phyloP scores from a whole-genome alignment of 2,113 vertebrate species.

The Pan paniscus region DNA sequence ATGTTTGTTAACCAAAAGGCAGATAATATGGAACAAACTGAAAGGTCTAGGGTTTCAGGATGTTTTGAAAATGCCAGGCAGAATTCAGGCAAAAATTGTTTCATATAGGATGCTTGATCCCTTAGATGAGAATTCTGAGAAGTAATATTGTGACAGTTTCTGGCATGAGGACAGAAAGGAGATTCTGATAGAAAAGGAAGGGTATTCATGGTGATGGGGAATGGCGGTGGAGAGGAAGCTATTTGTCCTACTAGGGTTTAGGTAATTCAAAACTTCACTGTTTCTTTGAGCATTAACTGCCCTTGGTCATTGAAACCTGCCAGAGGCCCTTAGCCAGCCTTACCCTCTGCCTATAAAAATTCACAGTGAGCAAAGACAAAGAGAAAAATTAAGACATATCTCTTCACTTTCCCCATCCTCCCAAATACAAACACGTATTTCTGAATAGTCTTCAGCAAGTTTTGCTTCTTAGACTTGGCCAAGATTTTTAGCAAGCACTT shows the following conservation, averaged over 20 bases:
- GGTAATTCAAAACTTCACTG: background rate
- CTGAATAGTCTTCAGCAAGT: background rate
- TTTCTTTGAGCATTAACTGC: background rate
- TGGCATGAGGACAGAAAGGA: background rate
- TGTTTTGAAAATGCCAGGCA: background rate
- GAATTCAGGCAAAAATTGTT: background rate
- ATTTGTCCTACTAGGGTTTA: background rate
- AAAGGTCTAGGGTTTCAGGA: background rate
- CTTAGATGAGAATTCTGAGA: conserved; percentile 10
- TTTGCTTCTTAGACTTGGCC: background rate
- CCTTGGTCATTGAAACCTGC: background rate
- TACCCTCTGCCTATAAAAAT: background rate
- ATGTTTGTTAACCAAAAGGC: background rate
- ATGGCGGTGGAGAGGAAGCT: background rate
- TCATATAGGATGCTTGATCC: background rate
- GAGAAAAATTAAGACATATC: background rate
- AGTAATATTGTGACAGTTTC: conserved; percentile 16
- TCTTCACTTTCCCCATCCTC: background rate
- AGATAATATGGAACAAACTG: background rate
- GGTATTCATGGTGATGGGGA: background rate
- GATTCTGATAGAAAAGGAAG: conserved; percentile 3
- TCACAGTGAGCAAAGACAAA: background rate
- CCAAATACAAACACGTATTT: background rate
- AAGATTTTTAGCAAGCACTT: background rate
- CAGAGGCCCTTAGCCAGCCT: background rate